Evolutionary conservation across 2,113 vertebrate genomes (phyloP).

Genomic region (Leptosomus discolor): DNA sequence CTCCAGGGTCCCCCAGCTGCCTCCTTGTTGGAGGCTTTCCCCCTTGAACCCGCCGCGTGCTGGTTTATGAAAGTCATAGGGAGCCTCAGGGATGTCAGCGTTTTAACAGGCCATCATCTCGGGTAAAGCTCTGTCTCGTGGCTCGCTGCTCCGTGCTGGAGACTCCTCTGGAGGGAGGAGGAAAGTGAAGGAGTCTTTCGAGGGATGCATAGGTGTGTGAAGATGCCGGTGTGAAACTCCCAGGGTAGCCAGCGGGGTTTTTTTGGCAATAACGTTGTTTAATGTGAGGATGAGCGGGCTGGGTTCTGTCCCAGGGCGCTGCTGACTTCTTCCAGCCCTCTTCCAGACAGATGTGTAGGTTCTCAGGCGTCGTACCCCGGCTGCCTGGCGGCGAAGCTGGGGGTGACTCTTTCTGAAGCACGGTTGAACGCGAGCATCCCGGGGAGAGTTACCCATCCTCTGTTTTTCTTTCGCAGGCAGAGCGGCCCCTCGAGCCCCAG

Average conservation of each 20-base stretch:
- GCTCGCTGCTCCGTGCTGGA: neutral
- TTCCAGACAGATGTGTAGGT: neutral
- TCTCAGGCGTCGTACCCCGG: accelerated
- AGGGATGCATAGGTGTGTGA: neutral
- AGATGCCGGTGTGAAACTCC: neutral
- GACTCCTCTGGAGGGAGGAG: neutral
- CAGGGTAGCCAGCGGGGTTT: neutral
- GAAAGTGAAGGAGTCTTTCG: neutral
- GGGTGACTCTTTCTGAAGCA: neutral
- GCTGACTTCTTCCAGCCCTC: neutral
- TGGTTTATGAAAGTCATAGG: neutral
- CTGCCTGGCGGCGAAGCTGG: neutral
- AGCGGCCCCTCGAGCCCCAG: constrained; percentile 53
- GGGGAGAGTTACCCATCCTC: neutral
- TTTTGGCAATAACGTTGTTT: neutral
- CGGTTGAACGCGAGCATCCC: neutral
- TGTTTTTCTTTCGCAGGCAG: constrained; percentile 54
- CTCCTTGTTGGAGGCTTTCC: neutral
- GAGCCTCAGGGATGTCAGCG: neutral
- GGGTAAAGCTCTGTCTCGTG: neutral
- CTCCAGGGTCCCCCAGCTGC: neutral
- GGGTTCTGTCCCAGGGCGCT: neutral
- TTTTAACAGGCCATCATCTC: neutral
- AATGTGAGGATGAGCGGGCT: neutral
- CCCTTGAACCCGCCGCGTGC: neutral